phyloP scores from a whole-genome alignment of 2,797 vertebrate genomes.

The Acomys russatus region DNA sequence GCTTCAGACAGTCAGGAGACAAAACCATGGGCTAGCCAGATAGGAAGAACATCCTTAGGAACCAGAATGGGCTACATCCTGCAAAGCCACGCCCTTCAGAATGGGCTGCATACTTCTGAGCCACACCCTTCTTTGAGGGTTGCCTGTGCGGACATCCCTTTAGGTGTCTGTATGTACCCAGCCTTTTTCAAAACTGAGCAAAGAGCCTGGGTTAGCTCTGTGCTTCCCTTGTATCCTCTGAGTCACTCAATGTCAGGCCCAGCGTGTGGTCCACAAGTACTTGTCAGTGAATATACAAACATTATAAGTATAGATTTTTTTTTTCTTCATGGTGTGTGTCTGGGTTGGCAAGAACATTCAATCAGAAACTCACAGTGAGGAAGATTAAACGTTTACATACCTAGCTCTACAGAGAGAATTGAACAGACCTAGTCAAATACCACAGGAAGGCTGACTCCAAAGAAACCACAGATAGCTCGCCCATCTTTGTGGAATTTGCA shows the following conservation, averaged over 20 bases:
- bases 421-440: conserved; percentile 34
- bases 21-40: not conserved
- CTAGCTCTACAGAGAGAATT: conserved; percentile 11
- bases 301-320: not conserved
- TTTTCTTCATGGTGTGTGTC: not conserved
- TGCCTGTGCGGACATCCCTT: not conserved
- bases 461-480: conserved; percentile 22
- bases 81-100: not conserved
- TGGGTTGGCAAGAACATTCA: conserved; percentile 47
- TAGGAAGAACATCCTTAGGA: not conserved
- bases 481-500: conserved; percentile 23
- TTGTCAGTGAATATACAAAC: not conserved
- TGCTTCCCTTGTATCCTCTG: not conserved
- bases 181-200: not conserved
- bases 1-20: not conserved
- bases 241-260: not conserved
- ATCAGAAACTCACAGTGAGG: not conserved
- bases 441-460: not conserved
- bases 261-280: not conserved
- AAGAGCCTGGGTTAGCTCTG: not conserved
- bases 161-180: not conserved
- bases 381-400: conserved; percentile 6
- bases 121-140: not conserved
- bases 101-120: no score
- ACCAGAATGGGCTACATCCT: not conserved